Evolutionary conservation across 2,113 vertebrate species (phyloP), one percentile per base, ranked within the genome.

Genomic region (Syrrhaptes paradoxus): DNA sequence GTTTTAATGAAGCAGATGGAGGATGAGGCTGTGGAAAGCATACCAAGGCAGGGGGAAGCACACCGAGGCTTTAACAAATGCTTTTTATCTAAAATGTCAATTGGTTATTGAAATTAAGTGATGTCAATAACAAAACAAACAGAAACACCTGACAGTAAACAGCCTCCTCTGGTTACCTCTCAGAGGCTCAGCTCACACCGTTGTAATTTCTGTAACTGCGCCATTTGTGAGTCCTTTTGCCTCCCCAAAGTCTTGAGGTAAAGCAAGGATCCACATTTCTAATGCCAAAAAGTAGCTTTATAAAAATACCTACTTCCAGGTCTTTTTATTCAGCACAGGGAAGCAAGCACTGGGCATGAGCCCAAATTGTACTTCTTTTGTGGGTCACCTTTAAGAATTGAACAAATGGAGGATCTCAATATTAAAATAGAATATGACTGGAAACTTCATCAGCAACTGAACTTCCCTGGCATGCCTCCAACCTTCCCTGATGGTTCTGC

Each of bases 371-470:
- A 48, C 65, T 93, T 96, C 93, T 85, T 80, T 90, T 91, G 67
- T 68, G 79, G 96, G 87, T 91, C 94, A 93, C 87, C 95, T 95
- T 94, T 93, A 90, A 62, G 92, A 84, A 55, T 0, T 71, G 82
- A 94, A 94, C 85, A 96, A 96, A 93, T 74, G 63, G 85, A 96
- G 82, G 82, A 96, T 95, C 90, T 95, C 59, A 67, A 26, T 76
- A 59, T 87, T 88, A 88, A 95, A 96, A 95, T 77, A 96, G 87
- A 76, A 59, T 57, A 55, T 14, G 52, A 63, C 91, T 96, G 91
- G 93, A 96, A 97, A 96, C 63, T 83, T 86, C 93, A 96, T 93
- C 92, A 95, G 78, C 1, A 11, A 19, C 61, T 80, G 67, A 72
- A 51, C 62, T 87, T 51, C 52, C 51, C 67, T 87, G 78, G 67